Evolutionary conservation across 2,113 vertebrate genomes (phyloP).

Genomic region (Mus pahari): DNA sequence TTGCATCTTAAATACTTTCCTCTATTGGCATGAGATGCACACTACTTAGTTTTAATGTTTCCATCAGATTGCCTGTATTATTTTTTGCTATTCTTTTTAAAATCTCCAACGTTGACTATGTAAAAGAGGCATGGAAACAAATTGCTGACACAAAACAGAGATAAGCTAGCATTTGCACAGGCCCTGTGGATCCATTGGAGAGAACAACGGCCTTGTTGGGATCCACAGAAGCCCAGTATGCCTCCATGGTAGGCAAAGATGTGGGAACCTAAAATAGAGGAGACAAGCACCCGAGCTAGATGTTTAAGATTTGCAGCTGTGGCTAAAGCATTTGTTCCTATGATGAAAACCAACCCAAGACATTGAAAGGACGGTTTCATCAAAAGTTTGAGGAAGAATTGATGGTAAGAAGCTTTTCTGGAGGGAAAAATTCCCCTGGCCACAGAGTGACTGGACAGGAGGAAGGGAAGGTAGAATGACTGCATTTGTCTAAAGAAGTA

Average conservation of each 20-base stretch:
- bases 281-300: no score
- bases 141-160: not conserved
- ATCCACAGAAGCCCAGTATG: not conserved
- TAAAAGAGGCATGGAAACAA: not conserved
- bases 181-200: not conserved
- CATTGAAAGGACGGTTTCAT: not conserved
- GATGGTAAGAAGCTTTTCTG: not conserved
- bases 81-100: not conserved
- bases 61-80: not conserved
- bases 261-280: not conserved
- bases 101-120: not conserved
- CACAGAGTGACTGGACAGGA: not conserved
- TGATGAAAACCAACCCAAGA: not conserved
- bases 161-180: not conserved
- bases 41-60: not conserved
- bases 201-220: not conserved
- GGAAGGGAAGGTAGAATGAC: not conserved
- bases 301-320: not conserved
- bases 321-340: not conserved
- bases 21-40: not conserved
- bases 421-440: not conserved
- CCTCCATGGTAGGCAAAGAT: not conserved
- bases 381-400: not conserved
- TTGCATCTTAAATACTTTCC: not conserved
- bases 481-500: not conserved